These are phyloP conservation scores for Lacanobia wlatinum DNA, from an alignment of 2,888 invertebrate species.

Conservation along the genomic window DNA sequence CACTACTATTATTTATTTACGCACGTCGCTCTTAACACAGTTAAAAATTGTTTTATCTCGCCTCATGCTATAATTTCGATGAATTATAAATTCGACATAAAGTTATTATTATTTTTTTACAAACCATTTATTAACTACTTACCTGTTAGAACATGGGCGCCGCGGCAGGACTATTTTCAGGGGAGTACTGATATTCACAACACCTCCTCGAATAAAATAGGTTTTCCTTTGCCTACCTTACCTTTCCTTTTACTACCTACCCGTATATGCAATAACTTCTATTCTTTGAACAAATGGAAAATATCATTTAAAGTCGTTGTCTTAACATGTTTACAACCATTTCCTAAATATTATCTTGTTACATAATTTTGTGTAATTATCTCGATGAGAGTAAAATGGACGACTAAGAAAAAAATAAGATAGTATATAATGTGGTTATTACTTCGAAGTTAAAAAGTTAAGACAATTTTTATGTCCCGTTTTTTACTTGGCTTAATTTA, in stretches of 20 bases:
- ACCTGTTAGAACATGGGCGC: no score
- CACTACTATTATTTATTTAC: not conserved
- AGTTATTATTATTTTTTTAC: no score
- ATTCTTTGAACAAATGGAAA: not conserved
- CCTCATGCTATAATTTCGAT: no score
- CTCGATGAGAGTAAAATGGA: not conserved
- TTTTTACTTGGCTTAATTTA: not conserved
- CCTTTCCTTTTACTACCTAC: no score
- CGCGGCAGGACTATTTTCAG: no score
- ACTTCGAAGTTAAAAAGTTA: not conserved
- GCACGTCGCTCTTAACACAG: no score
- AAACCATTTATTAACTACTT: conserved; percentile 9
- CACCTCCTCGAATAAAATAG: no score
- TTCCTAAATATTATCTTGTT: not conserved
- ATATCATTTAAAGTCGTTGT: not conserved
- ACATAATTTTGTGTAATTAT: conserved; percentile 16
- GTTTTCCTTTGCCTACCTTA: no score
- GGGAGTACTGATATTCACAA: no score
- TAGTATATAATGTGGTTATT: not conserved
- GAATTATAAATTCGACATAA: no score
- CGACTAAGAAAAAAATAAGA: not conserved
- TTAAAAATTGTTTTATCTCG: no score
- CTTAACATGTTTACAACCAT: conserved; percentile 11
- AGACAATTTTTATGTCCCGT: not conserved
- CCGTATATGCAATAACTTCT: no score